phyloP scores from a whole-genome alignment of 2,797 vertebrate species.

The Linurgus olivaceus region DNA sequence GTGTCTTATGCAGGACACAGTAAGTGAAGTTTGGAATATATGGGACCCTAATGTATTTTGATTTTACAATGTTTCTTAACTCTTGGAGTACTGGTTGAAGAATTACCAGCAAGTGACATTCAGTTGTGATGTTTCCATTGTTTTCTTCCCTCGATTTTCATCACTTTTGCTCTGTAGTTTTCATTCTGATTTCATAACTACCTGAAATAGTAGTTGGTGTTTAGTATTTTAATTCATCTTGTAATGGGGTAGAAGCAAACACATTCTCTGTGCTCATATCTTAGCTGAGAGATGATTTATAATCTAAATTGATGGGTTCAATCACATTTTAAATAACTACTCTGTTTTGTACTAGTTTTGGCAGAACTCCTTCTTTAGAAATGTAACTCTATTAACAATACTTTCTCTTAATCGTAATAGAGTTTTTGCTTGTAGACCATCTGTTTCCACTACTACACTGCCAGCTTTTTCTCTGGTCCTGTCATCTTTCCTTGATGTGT shows the following conservation, averaged over 20 bases:
- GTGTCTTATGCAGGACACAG: not conserved
- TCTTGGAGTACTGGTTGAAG: not conserved
- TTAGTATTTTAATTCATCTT: not conserved
- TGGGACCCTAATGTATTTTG: not conserved
- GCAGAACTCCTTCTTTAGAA: not conserved
- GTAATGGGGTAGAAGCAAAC: not conserved
- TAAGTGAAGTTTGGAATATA: not conserved
- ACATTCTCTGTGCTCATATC: not conserved
- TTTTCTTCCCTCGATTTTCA: not conserved
- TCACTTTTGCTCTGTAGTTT: not conserved
- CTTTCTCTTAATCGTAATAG: conserved; percentile 5
- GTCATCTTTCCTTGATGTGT: not conserved
- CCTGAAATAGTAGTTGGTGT: not conserved
- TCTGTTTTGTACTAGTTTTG: not conserved
- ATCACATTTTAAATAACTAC: not conserved
- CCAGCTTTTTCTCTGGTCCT: not conserved
- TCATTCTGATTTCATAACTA: not conserved
- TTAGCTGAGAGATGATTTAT: not conserved
- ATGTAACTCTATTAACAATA: not conserved
- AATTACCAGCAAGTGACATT: not conserved
- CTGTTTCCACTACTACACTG: not conserved
- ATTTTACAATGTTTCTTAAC: not conserved
- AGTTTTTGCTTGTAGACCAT: not conserved
- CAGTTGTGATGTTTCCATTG: not conserved
- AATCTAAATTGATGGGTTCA: not conserved